Conservation (phyloP, 2,113 vertebrate genomes). For the Lanius collurio region DNA sequence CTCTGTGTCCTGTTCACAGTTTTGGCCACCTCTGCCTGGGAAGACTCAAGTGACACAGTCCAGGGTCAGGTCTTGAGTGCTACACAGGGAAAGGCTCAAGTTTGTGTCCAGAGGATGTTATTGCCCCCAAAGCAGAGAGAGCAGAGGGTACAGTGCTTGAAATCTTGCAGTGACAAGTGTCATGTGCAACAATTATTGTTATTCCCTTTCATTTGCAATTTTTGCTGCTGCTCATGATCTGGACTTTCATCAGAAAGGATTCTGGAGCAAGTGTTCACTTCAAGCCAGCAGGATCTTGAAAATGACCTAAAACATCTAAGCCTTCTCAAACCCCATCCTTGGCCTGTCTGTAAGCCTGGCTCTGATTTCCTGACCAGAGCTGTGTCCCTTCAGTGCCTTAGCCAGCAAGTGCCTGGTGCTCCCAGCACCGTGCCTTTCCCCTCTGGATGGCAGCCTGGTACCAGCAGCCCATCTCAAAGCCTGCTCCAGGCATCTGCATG, state of each 20-base stretch:
- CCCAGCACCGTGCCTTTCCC: neutral
- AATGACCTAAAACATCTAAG: neutral
- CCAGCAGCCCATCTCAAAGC: constrained; percentile 29
- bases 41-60: fast-evolving
- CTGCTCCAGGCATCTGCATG: neutral
- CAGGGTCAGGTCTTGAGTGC: neutral
- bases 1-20: neutral
- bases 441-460: constrained; percentile 65
- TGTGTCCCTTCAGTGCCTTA: neutral
- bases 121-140: neutral
- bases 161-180: neutral
- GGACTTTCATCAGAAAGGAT: neutral
- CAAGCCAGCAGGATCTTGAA: neutral
- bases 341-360: neutral
- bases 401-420: neutral
- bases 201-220: neutral
- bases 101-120: neutral
- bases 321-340: neutral
- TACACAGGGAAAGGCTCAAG: neutral
- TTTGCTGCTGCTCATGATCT: neutral
- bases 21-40: neutral
- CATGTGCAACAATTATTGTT: neutral
- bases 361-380: neutral
- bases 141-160: neutral
- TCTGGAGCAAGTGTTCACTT: neutral